Evolutionary conservation across 2,113 vertebrate species (phyloP).

Genomic region (Tetrax tetrax): DNA sequence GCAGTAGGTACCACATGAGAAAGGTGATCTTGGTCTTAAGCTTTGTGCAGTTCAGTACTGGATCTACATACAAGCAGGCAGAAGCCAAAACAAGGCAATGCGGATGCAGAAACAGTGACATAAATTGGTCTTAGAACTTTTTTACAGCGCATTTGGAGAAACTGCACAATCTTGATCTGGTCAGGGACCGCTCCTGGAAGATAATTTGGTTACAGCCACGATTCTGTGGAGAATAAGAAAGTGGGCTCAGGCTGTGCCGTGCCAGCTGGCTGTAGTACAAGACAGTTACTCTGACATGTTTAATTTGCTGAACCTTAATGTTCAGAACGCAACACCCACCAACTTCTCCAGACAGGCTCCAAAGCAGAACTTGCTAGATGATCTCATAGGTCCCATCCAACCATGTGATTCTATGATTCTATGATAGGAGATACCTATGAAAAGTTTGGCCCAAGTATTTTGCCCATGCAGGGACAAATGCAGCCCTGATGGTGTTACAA

Average conservation of each 20-base stretch:
- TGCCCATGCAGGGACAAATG: not conserved
- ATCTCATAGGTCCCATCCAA: too few relatives aligned
- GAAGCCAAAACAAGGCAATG: not conserved
- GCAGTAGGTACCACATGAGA: too few relatives aligned
- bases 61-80: not conserved
- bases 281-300: not conserved
- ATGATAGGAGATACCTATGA: not conserved
- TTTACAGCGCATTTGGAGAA: not conserved
- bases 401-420: too few relatives aligned
- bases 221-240: not conserved
- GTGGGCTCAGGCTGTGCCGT: not conserved
- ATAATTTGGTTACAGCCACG: not conserved
- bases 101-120: not conserved
- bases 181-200: not conserved
- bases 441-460: not conserved
- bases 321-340: not conserved
- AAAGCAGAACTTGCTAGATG: not conserved
- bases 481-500: not conserved
- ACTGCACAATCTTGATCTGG: not conserved
- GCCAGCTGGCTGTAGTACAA: not conserved
- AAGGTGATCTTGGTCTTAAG: not conserved
- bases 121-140: fast-evolving
- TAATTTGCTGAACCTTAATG: not conserved
- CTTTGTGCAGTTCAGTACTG: not conserved
- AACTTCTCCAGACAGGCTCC: not conserved